Percentiles rank a stretch among this genome's conserved stretches.
These are phyloP conservation scores for Atta colombica DNA, from an alignment of 1,140 invertebrate species.

Conservation along the genomic window DNA sequence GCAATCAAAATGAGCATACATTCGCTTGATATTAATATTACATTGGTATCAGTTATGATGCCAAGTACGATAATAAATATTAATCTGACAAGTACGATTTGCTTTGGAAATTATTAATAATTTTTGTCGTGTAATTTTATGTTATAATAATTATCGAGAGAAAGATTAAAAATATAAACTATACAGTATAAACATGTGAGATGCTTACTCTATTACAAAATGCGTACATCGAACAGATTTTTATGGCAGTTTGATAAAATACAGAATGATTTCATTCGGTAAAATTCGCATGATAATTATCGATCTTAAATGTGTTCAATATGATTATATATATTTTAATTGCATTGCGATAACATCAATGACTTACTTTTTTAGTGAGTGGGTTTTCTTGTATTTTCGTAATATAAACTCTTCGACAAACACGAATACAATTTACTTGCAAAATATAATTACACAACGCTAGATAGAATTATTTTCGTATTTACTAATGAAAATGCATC, in stretches of 20 bases:
- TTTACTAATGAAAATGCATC: constrained; percentile 15
- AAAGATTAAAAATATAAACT: background rate
- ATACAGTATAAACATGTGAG: background rate
- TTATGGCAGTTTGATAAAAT: constrained; percentile 37
- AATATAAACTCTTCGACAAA: background rate
- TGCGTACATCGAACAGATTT: background rate
- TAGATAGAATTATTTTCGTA: constrained; percentile 28
- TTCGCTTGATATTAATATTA: constrained; percentile 32
- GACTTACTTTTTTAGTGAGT: constrained; percentile 14
- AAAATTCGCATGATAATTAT: constrained; percentile 8
- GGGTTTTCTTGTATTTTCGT: background rate
- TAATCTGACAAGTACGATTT: background rate
- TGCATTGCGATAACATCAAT: constrained; percentile 19
- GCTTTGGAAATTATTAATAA: constrained; percentile 39
- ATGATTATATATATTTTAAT: constrained; percentile 19
- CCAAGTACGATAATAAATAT: background rate
- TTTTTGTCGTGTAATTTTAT: background rate
- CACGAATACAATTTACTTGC: background rate
- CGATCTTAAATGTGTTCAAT: constrained; percentile 1
- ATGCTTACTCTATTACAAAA: background rate
- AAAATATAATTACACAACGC: constrained; percentile 27
- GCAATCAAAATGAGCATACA: background rate
- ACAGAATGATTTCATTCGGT: background rate
- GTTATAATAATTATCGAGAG: constrained; percentile 1
- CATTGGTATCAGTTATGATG: constrained; percentile 10